phyloP scores from a whole-genome alignment of 2,113 vertebrate species.

The Leucopsar rothschildi region DNA sequence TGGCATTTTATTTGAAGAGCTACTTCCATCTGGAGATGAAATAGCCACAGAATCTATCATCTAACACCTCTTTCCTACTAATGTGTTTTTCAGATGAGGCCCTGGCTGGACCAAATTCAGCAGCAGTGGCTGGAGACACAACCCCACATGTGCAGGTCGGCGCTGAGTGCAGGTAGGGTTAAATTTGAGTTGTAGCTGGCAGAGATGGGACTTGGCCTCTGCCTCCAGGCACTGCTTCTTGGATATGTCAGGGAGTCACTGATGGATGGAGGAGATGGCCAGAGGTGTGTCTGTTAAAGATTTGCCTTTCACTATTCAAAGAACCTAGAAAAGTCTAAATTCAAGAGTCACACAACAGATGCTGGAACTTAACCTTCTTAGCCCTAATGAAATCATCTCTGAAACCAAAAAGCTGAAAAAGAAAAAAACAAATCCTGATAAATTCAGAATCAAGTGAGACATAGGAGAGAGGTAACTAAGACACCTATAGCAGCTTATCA shows the following conservation, averaged over 20 bases:
- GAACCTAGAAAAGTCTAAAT: not conserved
- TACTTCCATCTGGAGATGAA: not conserved
- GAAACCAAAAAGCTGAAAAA: not conserved
- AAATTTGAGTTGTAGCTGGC: not conserved
- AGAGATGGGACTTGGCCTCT: not conserved
- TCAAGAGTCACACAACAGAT: not conserved
- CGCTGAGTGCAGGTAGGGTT: not conserved
- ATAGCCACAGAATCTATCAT: not conserved
- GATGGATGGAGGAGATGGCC: not conserved
- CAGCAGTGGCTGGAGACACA: not conserved
- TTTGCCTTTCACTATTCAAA: not conserved
- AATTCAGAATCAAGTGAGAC: not conserved
- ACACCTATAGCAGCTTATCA: slow-evolving; percentile 48
- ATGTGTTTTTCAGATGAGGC: not conserved
- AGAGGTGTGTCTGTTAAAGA: not conserved
- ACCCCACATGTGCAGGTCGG: not conserved
- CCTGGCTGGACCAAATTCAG: not conserved
- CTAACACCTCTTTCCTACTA: not conserved
- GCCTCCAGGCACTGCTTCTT: not conserved
- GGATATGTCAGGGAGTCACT: not conserved
- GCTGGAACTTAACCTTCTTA: not conserved
- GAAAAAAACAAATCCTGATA: not conserved
- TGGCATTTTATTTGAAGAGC: not conserved
- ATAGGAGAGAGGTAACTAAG: not conserved
- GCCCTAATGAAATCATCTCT: not conserved